Conservation (phyloP, 2,113 vertebrate species). For the Siniperca chuatsi region DNA sequence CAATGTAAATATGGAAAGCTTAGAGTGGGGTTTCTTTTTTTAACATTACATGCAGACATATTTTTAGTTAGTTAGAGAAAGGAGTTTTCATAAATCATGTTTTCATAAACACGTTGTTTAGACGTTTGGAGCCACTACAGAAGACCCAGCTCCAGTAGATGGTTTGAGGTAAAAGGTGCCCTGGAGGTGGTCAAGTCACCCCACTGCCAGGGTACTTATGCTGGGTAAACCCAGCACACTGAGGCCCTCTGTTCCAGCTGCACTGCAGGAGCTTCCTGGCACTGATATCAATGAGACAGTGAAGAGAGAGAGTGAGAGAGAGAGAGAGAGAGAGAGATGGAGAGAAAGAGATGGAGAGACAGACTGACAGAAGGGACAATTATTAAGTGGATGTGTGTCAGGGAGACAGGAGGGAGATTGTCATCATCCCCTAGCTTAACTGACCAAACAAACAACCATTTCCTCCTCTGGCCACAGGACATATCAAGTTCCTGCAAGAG, state of each 20-base stretch:
- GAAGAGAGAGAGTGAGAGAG: conserved; percentile 42
- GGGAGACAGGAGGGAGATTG: conserved; percentile 63
- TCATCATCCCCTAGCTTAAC: conserved; percentile 55
- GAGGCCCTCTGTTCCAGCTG: conserved; percentile 71
- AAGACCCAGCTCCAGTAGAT: neutral
- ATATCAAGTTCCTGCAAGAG: conserved; percentile 62
- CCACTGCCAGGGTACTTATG: conserved; percentile 56
- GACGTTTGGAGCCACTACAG: neutral
- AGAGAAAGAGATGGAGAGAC: neutral
- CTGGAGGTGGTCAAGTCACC: conserved; percentile 45
- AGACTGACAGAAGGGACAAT: neutral
- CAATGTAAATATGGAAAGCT: conserved; percentile 8
- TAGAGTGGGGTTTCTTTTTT: neutral
- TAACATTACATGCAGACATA: neutral
- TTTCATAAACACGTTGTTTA: neutral
- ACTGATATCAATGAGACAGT: conserved; percentile 41
- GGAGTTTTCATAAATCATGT: neutral
- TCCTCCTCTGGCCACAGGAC: conserved; percentile 72
- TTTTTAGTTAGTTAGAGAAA: neutral
- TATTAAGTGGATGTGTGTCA: conserved; percentile 5
- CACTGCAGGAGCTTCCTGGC: conserved; percentile 57
- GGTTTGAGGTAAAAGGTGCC: conserved; percentile 42
- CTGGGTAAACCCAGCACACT: conserved; percentile 68
- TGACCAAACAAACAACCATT: conserved; percentile 77
- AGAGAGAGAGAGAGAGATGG: neutral